Conservation (phyloP, 1,140 invertebrate species). For the Drosophila biarmipes region DNA sequence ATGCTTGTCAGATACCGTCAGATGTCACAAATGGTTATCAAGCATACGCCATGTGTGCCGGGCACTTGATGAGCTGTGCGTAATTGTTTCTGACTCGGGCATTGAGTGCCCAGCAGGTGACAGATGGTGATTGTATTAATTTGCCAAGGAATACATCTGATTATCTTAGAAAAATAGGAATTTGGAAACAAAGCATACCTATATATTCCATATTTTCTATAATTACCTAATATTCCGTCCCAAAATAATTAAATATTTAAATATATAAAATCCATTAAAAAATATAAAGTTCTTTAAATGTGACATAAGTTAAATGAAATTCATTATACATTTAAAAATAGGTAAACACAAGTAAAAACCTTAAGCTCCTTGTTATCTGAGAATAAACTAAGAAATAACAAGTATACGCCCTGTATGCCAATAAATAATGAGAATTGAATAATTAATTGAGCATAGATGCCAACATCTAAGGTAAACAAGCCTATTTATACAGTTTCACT, state of each 20-base stretch:
- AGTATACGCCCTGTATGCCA: constrained; percentile 9
- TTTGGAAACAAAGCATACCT: background rate
- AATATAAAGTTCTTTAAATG: no score
- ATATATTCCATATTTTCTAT: background rate
- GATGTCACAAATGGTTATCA: constrained; percentile 37
- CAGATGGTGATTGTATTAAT: constrained; percentile 10
- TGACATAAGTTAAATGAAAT: background rate
- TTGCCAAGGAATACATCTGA: constrained; percentile 5
- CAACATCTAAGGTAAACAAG: no score
- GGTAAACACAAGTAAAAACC: background rate
- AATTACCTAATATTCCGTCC: no score
- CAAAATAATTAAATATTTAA: no score
- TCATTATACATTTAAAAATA: background rate
- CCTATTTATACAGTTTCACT: no score
- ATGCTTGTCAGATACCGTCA: constrained; percentile 48
- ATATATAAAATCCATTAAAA: no score
- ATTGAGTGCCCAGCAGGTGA: constrained; percentile 23
- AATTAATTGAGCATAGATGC: background rate
- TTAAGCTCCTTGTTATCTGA: background rate
- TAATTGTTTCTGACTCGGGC: constrained; percentile 46
- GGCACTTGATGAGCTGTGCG: constrained; percentile 45
- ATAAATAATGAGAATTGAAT: background rate
- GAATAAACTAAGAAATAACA: constrained; percentile 1
- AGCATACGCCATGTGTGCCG: constrained; percentile 39
- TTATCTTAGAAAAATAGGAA: background rate